Conservation (phyloP, 2,113 vertebrate genomes). For the Nettapus auritus region DNA sequence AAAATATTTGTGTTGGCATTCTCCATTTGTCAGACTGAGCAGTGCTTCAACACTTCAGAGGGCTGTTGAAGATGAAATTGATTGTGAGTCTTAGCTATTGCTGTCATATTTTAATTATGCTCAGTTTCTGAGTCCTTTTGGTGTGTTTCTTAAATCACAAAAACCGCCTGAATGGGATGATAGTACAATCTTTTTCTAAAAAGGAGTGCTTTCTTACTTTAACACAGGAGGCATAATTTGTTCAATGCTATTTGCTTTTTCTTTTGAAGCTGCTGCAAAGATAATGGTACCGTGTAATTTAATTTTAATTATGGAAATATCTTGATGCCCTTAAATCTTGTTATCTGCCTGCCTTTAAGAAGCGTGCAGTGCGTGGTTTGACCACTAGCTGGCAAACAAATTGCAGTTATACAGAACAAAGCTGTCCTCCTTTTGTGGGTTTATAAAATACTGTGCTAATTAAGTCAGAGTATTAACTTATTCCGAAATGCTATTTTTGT, state of each 20-base stretch:
- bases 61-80: conserved; percentile 20
- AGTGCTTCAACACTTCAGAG: not conserved
- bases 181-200: conserved; percentile 23
- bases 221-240: conserved; percentile 35
- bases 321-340: conserved; percentile 68
- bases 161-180: not conserved
- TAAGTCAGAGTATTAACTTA: conserved; percentile 54
- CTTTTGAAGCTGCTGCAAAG: conserved; percentile 51
- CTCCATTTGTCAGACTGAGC: not conserved
- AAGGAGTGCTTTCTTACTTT: conserved; percentile 15
- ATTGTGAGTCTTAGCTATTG: not conserved
- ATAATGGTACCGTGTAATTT: conserved; percentile 69
- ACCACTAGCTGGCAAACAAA: conserved; percentile 77
- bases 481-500: conserved; percentile 62
- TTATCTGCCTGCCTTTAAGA: conserved; percentile 53
- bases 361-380: conserved; percentile 55
- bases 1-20: not conserved
- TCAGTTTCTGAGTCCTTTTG: not conserved
- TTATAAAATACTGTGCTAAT: conserved; percentile 45
- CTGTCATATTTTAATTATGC: conserved; percentile 36
- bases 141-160: conserved; percentile 3
- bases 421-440: conserved; percentile 55
- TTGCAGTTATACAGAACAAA: conserved; percentile 63
- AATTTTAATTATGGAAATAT: conserved; percentile 68
- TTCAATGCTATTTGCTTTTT: conserved; percentile 44